Evolutionary conservation across 2,888 invertebrate genomes (phyloP), one percentile per base, ranked within the genome.

Genomic region (Dendrolimus houi): DNA sequence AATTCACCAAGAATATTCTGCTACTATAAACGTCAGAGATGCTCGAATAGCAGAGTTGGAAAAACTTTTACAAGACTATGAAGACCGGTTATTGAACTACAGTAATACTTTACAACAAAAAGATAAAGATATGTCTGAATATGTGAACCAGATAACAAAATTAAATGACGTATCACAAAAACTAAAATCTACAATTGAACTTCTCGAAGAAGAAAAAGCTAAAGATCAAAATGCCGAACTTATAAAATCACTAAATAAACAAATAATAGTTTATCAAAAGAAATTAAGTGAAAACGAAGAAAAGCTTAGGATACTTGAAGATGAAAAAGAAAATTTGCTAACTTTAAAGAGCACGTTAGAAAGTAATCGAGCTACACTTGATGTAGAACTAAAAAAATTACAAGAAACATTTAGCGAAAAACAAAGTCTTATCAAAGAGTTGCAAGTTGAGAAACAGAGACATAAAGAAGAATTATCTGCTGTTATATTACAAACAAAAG

Each of bases 131-230:
- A 70, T 92, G 57, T 69, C 86, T 9, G 85, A 88, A 60, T 90
- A 92, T 72, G 83, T 91, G 8, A 87, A 90, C 58, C 91, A 93
- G 82, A 81, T 93, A 9, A 85, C 91, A 17, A 91, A 92, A 71
- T 69, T 92, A 14, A 92, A 92, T 72, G 83, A 85, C 62, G 79
- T 90, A 10, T 83, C 93, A 7, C 86, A 88, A 58, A 91, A 89
- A 70, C 72, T 91, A 7, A 89, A 85, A 71, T 89, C 89, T 41
- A 88, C 90, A n/a, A 79, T 91, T 63, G 87, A 89, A 65, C 62
- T 85, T 64, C 77, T 89, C 40, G 91, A 91, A 71, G 87, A 89
- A 69, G 90, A 91, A 66, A 89, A 91, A 64, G 74, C 83, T 12
- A 89, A 86, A 71, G 87, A 89, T 67, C 87, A 90, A 67, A 91